Evolutionary conservation across 1,140 invertebrate genomes (phyloP).

Genomic region (Bombus confusus): DNA sequence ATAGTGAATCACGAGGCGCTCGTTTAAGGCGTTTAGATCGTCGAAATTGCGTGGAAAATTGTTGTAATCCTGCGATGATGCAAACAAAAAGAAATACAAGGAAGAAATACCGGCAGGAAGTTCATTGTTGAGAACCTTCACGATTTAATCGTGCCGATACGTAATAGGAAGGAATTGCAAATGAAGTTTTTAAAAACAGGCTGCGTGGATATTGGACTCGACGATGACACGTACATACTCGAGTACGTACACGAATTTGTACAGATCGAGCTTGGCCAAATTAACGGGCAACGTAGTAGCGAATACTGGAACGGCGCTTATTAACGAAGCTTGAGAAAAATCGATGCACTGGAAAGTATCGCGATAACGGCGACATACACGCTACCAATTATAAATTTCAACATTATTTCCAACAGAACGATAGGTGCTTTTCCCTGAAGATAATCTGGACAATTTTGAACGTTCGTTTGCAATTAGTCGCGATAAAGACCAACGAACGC

Average conservation of each 20-base stretch:
- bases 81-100: not conserved
- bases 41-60: not conserved
- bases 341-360: no score
- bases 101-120: not conserved
- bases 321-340: not conserved
- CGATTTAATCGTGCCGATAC: not conserved
- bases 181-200: constrained; percentile 17
- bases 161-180: constrained; percentile 32
- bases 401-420: no score
- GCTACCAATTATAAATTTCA: no score
- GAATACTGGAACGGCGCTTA: not conserved
- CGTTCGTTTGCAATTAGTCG: not conserved
- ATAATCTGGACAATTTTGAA: not conserved
- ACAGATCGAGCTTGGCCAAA: no score
- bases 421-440: no score
- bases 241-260: not conserved
- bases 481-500: no score
- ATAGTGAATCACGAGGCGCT: not conserved
- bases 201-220: not conserved
- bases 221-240: not conserved
- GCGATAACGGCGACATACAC: no score
- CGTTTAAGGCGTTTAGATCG: not conserved
- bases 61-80: not conserved
- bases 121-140: constrained; percentile 10
- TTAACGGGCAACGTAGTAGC: no score